phyloP scores from a whole-genome alignment of 2,888 invertebrate species.

The Machimus rusticus region DNA sequence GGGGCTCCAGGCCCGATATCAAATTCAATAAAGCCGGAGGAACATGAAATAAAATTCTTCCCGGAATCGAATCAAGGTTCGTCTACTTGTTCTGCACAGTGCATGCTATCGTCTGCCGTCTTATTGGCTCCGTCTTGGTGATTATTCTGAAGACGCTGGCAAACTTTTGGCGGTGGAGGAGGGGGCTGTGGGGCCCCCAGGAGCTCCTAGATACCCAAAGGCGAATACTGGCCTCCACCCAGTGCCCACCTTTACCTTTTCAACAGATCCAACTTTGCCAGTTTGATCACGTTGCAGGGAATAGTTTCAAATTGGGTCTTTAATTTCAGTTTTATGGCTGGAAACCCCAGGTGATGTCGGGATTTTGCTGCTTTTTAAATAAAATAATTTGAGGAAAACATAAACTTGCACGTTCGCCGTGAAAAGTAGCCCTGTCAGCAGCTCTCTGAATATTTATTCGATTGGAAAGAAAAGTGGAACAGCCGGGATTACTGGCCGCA shows the following conservation, averaged over 20 bases:
- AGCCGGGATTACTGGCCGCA: not conserved
- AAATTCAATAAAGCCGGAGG: constrained; percentile 16
- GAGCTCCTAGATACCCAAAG: not conserved
- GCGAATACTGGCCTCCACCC: not conserved
- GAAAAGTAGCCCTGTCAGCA: not conserved
- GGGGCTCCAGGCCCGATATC: not conserved
- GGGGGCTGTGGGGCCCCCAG: not conserved
- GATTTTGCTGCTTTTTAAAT: constrained; percentile 4
- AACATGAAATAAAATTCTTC: constrained; percentile 27
- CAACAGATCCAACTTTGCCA: constrained; percentile 1
- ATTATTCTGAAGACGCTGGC: constrained; percentile 1
- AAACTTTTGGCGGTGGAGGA: not conserved
- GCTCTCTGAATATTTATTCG: not conserved
- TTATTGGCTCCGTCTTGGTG: constrained; percentile 10
- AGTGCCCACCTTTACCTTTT: not conserved
- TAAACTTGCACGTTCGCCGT: not conserved
- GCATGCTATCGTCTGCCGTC: not conserved
- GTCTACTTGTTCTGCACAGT: not conserved
- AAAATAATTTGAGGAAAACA: not conserved
- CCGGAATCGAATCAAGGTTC: constrained; percentile 18
- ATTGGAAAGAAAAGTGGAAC: not conserved
- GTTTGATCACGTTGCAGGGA: constrained; percentile 26
- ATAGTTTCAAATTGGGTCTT: constrained; percentile 23
- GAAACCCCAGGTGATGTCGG: not conserved
- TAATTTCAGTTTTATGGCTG: constrained; percentile 8